Base-by-base conservation (phyloP, 2,113 vertebrate genomes). In the Eulemur macaco region DNA sequence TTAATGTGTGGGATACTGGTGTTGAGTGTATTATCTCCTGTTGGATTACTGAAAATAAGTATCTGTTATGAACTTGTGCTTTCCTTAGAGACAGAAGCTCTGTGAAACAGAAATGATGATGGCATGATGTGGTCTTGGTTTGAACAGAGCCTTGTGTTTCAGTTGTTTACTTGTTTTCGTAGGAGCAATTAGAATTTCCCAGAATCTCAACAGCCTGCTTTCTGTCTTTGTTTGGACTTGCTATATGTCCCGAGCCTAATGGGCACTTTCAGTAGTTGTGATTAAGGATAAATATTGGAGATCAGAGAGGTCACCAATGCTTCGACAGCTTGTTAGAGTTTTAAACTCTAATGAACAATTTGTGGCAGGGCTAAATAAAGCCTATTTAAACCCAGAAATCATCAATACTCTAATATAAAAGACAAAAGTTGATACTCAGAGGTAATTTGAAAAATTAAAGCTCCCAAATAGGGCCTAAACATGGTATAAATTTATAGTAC, bases 221-320 rank as follows among this genome's bases (percentile, higher is more conserved):
- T 95, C 74, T 84, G 66, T 71, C 89, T 94, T 96, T 96, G 91
- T 63, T 96, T 97, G 86, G 58, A 71, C 77, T 91, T 94, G 45
- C 92, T 81, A 3, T 77, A 12, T 66, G 89, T 68, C 10, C 18
- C 17, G 86, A 97, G 58, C 29, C 63, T 96, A 93, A 95, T 45
- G 47, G 93, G 45, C 13, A 34, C 42, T 94, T 89, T 96, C 60
- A 89, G 71, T 42, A 77, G 42, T 50, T 96, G 81, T 96, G 92
- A 97, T 96, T 97, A 97, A 95, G 83, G 90, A 27, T 83, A 93
- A 87, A 74, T 6, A 77, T 76, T 71, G 64, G 29, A 96, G 77
- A 83, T 96, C 89, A 87, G 47, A 31, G 42, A 91, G 84, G 86
- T 96, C 94, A 83, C 50, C 88, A 86, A 29, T 45, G 47, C 76